Conservation (phyloP, 1,140 invertebrate species). For the Drosophila seguyi region DNA sequence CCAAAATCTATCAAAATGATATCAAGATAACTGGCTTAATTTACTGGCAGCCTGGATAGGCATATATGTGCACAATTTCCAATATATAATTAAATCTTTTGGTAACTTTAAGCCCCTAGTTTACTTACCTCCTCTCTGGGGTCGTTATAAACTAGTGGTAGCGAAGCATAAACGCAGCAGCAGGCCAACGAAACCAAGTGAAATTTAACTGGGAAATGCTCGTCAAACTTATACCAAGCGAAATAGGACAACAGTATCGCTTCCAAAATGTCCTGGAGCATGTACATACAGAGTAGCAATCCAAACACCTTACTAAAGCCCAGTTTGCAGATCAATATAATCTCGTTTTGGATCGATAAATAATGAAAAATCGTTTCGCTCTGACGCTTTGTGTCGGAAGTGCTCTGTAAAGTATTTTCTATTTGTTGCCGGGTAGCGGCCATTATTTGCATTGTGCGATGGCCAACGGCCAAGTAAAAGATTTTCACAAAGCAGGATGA, state of each 20-base stretch:
- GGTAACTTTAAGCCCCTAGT: background rate
- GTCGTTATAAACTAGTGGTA: background rate
- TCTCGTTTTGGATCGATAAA: background rate
- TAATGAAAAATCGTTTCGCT: background rate
- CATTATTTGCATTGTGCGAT: conserved; percentile 1
- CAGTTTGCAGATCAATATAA: background rate
- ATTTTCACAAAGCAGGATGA: background rate
- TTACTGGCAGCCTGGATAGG: background rate
- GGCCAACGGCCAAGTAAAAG: background rate
- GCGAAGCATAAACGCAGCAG: background rate
- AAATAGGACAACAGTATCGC: background rate
- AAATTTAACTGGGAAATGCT: accelerated
- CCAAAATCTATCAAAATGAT: background rate
- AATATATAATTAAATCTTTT: background rate
- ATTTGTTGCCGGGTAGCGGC: background rate
- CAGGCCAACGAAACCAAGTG: background rate
- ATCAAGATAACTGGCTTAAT: background rate
- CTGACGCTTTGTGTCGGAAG: background rate
- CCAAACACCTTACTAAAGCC: background rate
- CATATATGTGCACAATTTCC: background rate
- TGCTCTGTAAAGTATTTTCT: background rate
- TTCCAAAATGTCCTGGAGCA: conserved; percentile 4
- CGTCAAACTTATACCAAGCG: accelerated
- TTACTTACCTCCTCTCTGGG: conserved; percentile 1
- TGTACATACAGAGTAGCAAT: background rate